Evolutionary conservation across 2,888 invertebrate species (phyloP), one percentile per base, ranked within the genome.

Genomic region (Nowickia ferox): DNA sequence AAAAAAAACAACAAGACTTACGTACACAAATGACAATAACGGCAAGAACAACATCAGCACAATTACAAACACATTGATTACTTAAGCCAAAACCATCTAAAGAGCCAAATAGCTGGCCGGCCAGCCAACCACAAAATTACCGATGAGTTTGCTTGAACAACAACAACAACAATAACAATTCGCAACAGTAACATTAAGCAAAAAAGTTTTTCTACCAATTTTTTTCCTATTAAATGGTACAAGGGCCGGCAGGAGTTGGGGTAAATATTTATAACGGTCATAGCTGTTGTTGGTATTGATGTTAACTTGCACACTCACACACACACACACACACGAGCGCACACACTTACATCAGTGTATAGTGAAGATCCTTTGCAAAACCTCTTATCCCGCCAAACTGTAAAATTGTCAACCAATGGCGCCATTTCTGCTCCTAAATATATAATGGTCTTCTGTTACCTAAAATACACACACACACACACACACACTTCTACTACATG

Each of bases 91-190:
- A 71, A 72, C 77, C 71, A 65, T 81, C 61, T 68, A 79, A 69
- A 77, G 84, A 59, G 80, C 71, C 81, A 86, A 86, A 86, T 83
- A 86, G 83, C 83, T 85, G 79, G 72, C 86, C 84, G 84, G 83
- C 72, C 87, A 87, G 79, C 84, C 88, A 86, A 87, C 87, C 87
- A 84, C 87, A 87, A 87, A 87, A 87, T 88, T 88, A 84, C 85
- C 84, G 88, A 87, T 86, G 86, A 87, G 87, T 87, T 88, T 77
- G 85, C 85, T 77, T 65, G 82, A 81, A 77, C 61, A 80, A 68
- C 69, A 79, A 75, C 76, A 84, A 71, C 72, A 72, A 55, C 59
- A 57, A 15, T 42, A 72, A 55, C 59, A 57, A 15, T 42, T 57
- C 38, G 63, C 69, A 75, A 59, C 59, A 74, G 19, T 44, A 66